These are phyloP conservation scores for Neopelma chrysocephalum DNA, from an alignment of 2,797 vertebrate genomes.

Conservation along the genomic window DNA sequence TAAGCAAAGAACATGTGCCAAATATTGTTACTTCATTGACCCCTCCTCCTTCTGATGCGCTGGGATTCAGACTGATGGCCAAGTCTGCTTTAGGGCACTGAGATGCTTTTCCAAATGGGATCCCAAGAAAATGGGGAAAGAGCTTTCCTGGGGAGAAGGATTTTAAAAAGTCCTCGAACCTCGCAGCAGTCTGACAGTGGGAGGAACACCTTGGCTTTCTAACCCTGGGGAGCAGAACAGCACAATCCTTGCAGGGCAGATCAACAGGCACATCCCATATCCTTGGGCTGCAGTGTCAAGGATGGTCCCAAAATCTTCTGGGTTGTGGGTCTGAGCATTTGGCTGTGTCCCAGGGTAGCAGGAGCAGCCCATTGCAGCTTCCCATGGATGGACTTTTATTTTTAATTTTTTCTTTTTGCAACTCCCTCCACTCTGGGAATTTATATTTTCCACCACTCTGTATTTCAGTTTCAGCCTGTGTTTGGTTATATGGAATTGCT, in stretches of 20 bases:
- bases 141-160: background rate
- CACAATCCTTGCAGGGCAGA: background rate
- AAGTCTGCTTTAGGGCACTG: background rate
- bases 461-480: background rate
- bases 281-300: background rate
- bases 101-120: background rate
- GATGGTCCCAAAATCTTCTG: background rate
- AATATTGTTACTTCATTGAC: background rate
- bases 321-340: background rate
- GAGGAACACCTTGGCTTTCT: background rate
- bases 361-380: background rate
- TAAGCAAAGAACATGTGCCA: background rate
- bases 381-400: background rate
- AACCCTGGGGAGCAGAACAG: background rate
- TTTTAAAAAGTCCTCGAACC: background rate
- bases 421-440: background rate
- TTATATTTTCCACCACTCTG: background rate
- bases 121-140: background rate
- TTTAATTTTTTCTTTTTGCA: background rate
- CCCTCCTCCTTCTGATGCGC: background rate
- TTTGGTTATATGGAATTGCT: background rate
- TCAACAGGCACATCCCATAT: background rate
- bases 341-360: background rate
- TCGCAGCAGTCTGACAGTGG: background rate
- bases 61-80: background rate